Conservation (phyloP, 2,888 invertebrate species). For the Clitarchus hookeri region DNA sequence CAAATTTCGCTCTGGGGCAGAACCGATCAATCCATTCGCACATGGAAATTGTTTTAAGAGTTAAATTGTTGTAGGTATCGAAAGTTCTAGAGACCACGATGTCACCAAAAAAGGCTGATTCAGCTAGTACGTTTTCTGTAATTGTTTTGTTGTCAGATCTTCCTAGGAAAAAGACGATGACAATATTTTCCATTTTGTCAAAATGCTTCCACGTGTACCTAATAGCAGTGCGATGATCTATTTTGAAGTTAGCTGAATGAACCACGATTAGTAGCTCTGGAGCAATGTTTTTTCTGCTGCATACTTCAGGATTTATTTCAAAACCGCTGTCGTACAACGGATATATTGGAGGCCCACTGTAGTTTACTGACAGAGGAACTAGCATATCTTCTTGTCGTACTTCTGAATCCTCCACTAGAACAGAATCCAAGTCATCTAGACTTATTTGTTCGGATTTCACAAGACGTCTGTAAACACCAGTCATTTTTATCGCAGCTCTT, state of each 20-base stretch:
- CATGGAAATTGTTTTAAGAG: slow-evolving; percentile 80
- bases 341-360: neutral
- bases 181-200: slow-evolving; percentile 63
- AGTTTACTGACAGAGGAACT: neutral
- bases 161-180: slow-evolving; percentile 70
- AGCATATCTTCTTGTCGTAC: no score
- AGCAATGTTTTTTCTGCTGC: neutral
- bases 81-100: slow-evolving; percentile 73
- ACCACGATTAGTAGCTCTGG: neutral
- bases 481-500: no score
- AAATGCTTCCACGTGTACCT: slow-evolving; percentile 82
- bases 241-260: neutral
- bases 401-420: no score
- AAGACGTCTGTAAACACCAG: no score
- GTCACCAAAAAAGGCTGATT: slow-evolving; percentile 76
- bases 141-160: slow-evolving; percentile 52
- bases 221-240: slow-evolving; percentile 56
- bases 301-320: neutral
- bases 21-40: slow-evolving; percentile 79
- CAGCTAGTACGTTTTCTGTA: slow-evolving; percentile 54
- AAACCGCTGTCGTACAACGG: neutral
- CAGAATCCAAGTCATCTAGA: no score
- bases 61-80: slow-evolving; percentile 82
- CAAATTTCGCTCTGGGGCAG: slow-evolving; percentile 73
- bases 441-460: no score